Evolutionary conservation across 2,888 invertebrate species (phyloP), one percentile per base, ranked within the genome.

Genomic region (Therioaphis trifolii): DNA sequence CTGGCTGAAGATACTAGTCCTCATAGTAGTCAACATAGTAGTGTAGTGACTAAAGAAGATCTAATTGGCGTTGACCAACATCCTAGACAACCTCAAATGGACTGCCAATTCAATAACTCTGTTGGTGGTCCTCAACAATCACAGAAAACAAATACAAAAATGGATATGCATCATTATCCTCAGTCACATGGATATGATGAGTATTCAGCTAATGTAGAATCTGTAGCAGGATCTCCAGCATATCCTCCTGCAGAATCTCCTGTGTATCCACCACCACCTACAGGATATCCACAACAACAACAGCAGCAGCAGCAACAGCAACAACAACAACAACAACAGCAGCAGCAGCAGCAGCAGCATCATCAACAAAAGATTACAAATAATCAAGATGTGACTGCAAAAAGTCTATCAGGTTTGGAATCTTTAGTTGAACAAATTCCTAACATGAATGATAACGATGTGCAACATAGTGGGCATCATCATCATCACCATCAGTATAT

Each of bases 371-470:
- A 86, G 85, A 86, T 85, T 49, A 82, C 74, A 40, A 86, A 84
- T 82, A 86, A 85, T 61, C 93, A 93, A 87, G 95, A 95, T 89
- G 94, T 95, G 52, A 92, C 95, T n/a, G 93, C 94, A 43, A 95
- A 95, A 88, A 95, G 94, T 87, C 90, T 95, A 72, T 95, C 95
- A 24, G 96, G 96, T 27, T 90, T 96, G 71, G 96, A 96, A 89
- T 96, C 95, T 63, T 91, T 96, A 72, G 96, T 96, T 86, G 96
- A 96, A 90, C 96, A 96, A 91, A 96, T 96, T 89, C 96, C 96
- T 76, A 94, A 94, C 87, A 94, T 95, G 82, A 82, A 82, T 1
- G 82, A 82, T n/a, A 82, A 74, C n/a, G 82, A 82, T 24, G 82
- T 82, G 4, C 82, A 82, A 40, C 82, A 82, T 52, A 18, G 82